These are phyloP conservation scores for Physocephala rufipes DNA, from an alignment of 2,888 invertebrate species.

Conservation along the genomic window DNA sequence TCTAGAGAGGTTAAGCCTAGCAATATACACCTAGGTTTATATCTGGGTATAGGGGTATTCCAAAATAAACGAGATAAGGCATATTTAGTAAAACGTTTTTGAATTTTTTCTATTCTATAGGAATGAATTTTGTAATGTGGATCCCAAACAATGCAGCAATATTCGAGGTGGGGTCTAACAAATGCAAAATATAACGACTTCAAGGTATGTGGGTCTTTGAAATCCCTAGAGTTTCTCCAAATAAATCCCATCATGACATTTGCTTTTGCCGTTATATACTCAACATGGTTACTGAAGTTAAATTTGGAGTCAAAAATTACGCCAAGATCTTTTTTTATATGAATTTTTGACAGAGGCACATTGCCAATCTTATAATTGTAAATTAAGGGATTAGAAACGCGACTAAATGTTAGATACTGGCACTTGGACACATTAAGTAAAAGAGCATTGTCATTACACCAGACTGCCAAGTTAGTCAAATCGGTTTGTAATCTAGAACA, in stretches of 20 bases:
- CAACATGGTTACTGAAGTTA: neutral
- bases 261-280: neutral
- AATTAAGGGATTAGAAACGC: neutral
- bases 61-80: neutral
- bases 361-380: neutral
- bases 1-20: neutral
- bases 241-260: slow-evolving; percentile 4
- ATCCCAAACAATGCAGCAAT: neutral
- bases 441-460: neutral
- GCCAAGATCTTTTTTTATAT: slow-evolving; percentile 10
- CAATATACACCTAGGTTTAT: neutral
- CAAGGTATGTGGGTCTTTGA: slow-evolving; percentile 13
- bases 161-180: slow-evolving; percentile 5
- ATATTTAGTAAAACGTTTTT: neutral
- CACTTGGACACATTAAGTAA: neutral
- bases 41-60: neutral
- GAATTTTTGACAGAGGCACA: neutral
- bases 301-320: slow-evolving; percentile 6
- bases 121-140: neutral
- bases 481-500: neutral
- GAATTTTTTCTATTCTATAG: neutral
- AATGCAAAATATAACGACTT: slow-evolving; percentile 1
- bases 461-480: neutral
- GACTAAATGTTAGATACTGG: neutral
- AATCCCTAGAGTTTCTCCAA: neutral